phyloP scores from a whole-genome alignment of 2,113 vertebrate genomes.

The Zapornia atra region DNA sequence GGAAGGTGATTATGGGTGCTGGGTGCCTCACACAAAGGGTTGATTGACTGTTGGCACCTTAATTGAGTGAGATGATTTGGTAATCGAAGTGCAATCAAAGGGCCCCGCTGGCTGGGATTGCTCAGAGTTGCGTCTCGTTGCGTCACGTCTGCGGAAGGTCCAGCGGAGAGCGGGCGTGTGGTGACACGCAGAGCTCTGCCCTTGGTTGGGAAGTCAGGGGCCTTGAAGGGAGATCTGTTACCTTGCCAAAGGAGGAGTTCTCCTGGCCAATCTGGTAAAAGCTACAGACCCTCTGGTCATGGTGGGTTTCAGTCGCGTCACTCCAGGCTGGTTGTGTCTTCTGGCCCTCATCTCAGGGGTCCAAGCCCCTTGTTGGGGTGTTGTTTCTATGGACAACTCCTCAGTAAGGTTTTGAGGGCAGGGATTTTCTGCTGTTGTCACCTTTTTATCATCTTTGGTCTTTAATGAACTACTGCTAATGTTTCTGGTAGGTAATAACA shows the following conservation, averaged over 20 bases:
- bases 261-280: no score
- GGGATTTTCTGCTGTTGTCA: not conserved
- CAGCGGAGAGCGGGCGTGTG: not conserved
- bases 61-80: not conserved
- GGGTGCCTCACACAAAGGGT: not conserved
- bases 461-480: not conserved
- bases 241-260: fast-evolving
- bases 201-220: fast-evolving
- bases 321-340: not conserved
- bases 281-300: fast-evolving
- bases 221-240: no score
- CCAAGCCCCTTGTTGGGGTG: fast-evolving
- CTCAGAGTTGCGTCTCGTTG: not conserved
- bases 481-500: not conserved
- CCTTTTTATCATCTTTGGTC: no score
- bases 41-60: not conserved
- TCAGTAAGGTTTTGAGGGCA: fast-evolving
- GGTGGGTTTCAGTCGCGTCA: not conserved
- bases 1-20: not conserved
- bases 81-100: not conserved
- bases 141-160: not conserved
- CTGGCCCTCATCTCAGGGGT: fast-evolving
- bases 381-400: fast-evolving
- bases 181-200: not conserved
- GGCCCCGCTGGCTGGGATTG: not conserved